These are phyloP conservation scores for Microdon myrmicae DNA, from an alignment of 2,888 invertebrate genomes.

Conservation along the genomic window DNA sequence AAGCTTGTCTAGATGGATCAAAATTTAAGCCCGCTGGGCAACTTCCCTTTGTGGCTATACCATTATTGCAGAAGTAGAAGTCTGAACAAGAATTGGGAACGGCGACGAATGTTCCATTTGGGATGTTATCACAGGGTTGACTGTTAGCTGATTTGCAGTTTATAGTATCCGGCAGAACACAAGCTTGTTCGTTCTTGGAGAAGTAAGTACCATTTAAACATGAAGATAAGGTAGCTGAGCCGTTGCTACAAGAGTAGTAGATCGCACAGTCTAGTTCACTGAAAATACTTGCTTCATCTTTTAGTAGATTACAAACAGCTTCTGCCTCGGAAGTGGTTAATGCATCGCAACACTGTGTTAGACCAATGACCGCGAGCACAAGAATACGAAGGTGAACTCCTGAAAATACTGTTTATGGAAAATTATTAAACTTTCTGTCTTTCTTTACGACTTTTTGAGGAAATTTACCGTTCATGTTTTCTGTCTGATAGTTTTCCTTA, in stretches of 20 bases:
- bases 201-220: slow-evolving; percentile 52
- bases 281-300: slow-evolving; percentile 46
- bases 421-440: too few relatives aligned
- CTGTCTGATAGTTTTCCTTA: too few relatives aligned
- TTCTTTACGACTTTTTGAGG: too few relatives aligned
- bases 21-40: slow-evolving; percentile 55
- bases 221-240: slow-evolving; percentile 31
- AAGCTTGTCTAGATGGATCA: slow-evolving; percentile 47
- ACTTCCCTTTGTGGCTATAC: slow-evolving; percentile 38
- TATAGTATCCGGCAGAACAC: slow-evolving; percentile 26
- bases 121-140: slow-evolving; percentile 49
- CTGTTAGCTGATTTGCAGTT: slow-evolving; percentile 28
- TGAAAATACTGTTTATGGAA: too few relatives aligned
- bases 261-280: slow-evolving; percentile 48
- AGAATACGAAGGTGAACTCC: too few relatives aligned
- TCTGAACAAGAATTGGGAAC: slow-evolving; percentile 53
- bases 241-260: slow-evolving; percentile 53
- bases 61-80: slow-evolving; percentile 54
- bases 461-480: too few relatives aligned
- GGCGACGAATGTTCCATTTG: slow-evolving; percentile 49
- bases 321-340: slow-evolving; percentile 8
- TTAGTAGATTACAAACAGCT: slow-evolving; percentile 52
- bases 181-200: slow-evolving; percentile 54
- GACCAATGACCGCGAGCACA: too few relatives aligned
- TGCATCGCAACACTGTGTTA: too few relatives aligned